Evolutionary conservation across 2,888 invertebrate genomes (phyloP).

Genomic region (Romanomermis culicivorax): DNA sequence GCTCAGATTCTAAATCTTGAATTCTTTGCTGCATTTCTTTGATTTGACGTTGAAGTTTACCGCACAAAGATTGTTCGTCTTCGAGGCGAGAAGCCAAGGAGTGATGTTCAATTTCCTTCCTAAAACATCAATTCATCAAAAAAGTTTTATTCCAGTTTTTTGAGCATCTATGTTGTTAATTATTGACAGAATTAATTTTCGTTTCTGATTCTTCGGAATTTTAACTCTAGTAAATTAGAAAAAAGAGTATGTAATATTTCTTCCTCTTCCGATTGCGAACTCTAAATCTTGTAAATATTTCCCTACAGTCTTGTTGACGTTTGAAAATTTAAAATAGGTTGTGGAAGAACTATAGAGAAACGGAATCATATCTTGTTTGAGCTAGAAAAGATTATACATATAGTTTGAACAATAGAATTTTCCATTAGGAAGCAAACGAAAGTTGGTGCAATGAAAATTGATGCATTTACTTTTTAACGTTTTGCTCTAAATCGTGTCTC

Average conservation of each 20-base stretch:
- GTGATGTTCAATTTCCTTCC: constrained; percentile 95
- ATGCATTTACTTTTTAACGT: constrained; percentile 8
- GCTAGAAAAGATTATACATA: too few species aligned
- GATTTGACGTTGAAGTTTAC: constrained; percentile 93
- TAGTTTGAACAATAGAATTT: too few species aligned
- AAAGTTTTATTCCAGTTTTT: background rate
- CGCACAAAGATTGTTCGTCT: constrained; percentile 91
- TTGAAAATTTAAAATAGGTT: too few species aligned
- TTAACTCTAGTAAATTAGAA: too few species aligned
- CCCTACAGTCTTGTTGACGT: too few species aligned
- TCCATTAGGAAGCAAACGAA: background rate
- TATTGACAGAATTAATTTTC: background rate
- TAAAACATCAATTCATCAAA: too few species aligned
- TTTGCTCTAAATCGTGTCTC: constrained; percentile 9
- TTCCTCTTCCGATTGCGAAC: too few species aligned
- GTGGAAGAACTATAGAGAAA: too few species aligned
- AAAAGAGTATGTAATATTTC: background rate
- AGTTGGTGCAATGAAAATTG: background rate
- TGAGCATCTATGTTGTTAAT: background rate
- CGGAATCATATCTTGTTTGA: too few species aligned
- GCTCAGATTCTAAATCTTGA: constrained; percentile 96
- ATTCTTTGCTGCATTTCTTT: constrained; percentile 89
- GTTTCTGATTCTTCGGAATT: background rate
- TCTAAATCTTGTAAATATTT: too few species aligned
- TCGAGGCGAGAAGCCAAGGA: constrained; percentile 86